Base-by-base conservation (phyloP, 2,888 invertebrate genomes). In the Mythimna vitellina region DNA sequence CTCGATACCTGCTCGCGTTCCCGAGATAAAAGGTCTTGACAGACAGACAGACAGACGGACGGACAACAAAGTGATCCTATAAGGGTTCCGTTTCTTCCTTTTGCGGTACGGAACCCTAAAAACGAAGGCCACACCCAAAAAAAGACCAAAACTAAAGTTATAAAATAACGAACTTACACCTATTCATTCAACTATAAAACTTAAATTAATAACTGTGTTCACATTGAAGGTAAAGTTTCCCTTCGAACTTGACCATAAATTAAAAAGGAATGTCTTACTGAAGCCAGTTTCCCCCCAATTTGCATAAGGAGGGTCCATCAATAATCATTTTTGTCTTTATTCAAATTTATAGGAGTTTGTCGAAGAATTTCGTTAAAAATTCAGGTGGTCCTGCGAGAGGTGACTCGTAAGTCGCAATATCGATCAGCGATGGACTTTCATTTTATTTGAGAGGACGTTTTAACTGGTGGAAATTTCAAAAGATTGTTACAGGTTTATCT, bases 251-350 rank as follows among this genome's bases (percentile, higher is more conserved):
- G 77, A 69, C 54, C 72, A 85, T 86, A 85, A 85, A 82, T 85
- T 85, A 83, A 76, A 78, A 76, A 65, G 32, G 49, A 65, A 61
- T 51, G 57, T 61, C 74, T 68, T 57, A 38, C 51, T 49, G 65
- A 64, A 49, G 62, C 61, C 80, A 76, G 71, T 72, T 78, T 72
- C 70, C 64, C 42, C 35, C 81, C 84, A 81, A 87, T 91, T 89
- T 87, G 73, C 89, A 88, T 91, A 91, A 91, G 82, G 85, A 83
- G 62, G 58, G 54, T 53, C 87, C 90, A 90, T 91, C 88, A 87
- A 90, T 92, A 89, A 91, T 89, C 82, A 91, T 91, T 89, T 85
- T 88, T 81, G 85, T 79, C 84, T 87, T 83, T 87, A 90, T 89
- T 89, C 85, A 89, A 92, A 92, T 89, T 90, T 90, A 91, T 89